phyloP scores from a whole-genome alignment of 2,888 invertebrate species.

The Carabus problematicus region DNA sequence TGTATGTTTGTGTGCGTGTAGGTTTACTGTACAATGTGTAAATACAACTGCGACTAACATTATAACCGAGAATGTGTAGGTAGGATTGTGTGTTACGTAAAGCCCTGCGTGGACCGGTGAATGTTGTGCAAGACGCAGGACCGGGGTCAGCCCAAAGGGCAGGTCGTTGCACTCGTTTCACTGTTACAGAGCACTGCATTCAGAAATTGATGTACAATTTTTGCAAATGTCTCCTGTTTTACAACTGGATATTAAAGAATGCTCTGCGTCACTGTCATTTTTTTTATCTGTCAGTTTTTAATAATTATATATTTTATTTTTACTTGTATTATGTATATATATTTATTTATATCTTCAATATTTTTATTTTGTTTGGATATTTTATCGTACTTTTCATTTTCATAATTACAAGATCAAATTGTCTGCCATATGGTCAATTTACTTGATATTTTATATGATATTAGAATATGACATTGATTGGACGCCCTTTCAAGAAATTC shows the following conservation, averaged over 20 bases:
- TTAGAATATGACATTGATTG: no score
- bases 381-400: slow-evolving; percentile 28
- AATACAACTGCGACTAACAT: slow-evolving; percentile 3
- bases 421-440: no score
- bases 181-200: slow-evolving; percentile 23
- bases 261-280: slow-evolving; percentile 1
- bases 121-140: slow-evolving; percentile 25
- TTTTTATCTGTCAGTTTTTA: slow-evolving; percentile 17
- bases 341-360: slow-evolving; percentile 23
- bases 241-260: slow-evolving; percentile 3
- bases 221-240: background rate
- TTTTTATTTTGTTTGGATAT: slow-evolving; percentile 30
- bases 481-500: no score
- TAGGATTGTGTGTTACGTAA: slow-evolving; percentile 33
- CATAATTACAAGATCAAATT: slow-evolving; percentile 14
- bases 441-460: no score
- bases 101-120: slow-evolving; percentile 18
- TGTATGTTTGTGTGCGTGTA: background rate
- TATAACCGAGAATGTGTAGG: slow-evolving; percentile 33
- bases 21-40: slow-evolving; percentile 4
- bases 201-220: slow-evolving; percentile 4
- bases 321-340: slow-evolving; percentile 27
- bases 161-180: slow-evolving; percentile 33
- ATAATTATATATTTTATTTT: slow-evolving; percentile 4
- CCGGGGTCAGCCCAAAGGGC: slow-evolving; percentile 25